Evolutionary conservation across 2,113 vertebrate species (phyloP).

Genomic region (Leucoraja erinaceus): DNA sequence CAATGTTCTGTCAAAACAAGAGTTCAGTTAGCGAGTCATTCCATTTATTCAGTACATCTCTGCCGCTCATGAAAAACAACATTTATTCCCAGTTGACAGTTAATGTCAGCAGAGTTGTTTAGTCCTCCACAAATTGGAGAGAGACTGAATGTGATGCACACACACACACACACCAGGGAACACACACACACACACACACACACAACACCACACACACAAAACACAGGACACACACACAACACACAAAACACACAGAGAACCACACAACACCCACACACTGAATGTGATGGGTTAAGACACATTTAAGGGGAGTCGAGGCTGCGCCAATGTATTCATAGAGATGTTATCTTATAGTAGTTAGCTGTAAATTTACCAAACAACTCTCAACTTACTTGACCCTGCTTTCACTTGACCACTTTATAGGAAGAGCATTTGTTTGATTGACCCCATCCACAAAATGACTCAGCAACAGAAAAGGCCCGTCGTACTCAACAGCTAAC

Average conservation of each 20-base stretch:
- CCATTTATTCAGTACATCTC: too few species aligned
- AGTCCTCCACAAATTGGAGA: neutral
- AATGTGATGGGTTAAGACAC: neutral
- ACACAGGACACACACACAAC: too few species aligned
- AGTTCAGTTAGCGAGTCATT: neutral
- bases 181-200: too few species aligned
- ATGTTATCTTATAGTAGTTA: neutral
- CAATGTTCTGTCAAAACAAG: neutral
- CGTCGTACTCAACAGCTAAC: neutral
- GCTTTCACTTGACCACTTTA: neutral
- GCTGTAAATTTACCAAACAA: neutral
- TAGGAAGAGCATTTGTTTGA: neutral
- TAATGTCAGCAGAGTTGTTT: neutral
- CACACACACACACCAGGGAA: too few species aligned
- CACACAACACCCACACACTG: too few species aligned
- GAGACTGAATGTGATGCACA: neutral
- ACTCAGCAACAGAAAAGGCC: neutral
- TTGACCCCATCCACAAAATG: neutral
- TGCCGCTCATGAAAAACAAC: too few species aligned
- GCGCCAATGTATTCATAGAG: neutral
- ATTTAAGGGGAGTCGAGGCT: neutral
- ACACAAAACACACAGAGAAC: too few species aligned
- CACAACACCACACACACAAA: too few species aligned
- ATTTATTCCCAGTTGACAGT: neutral
- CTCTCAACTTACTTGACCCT: neutral